Base-by-base conservation (phyloP, 1,140 invertebrate species). In the Alviniconcha marisindica region DNA sequence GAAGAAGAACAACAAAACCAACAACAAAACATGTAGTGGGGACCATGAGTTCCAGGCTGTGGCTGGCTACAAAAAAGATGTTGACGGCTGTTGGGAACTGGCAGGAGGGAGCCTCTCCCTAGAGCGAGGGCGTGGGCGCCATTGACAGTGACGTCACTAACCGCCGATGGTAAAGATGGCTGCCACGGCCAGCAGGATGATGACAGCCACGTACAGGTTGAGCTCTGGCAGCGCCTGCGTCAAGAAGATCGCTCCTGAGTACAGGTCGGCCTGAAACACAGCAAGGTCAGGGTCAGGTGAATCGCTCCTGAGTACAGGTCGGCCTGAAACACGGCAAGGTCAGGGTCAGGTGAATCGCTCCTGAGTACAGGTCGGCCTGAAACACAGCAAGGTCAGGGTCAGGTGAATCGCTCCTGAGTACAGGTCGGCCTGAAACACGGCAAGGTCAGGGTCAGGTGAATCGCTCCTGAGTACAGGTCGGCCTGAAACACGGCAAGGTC, bases 221-320 rank as follows among this genome's bases (percentile, higher is more conserved):
- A 91, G 92, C 31, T 91, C 90, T 42, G 94, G 90, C 60, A 63
- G 24, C 14, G 90, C 86, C 18, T 48, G 44, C 18, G 44, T 48
- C 44, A 48, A 18, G 44, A 48, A 48, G 44, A 48, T 48, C 31
- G 92, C 88, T 7, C 91, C 87, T 0, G 90, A 66, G 86, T 95
- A 95, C 14, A 95, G 83, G 85, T 94, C 92, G 81, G 90, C 92
- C 33, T 91, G 90, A 12, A 94, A 83, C n/a, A n/a, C n/a, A n/a
- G n/a, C 51, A 94, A 90, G 15, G 94, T 90, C 82, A 94, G 90
- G 36, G 94, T 91, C 81, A 95, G 94, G 88, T 95, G 95, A 7
- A 95, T 84, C 1, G 94, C 94, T 7, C 95, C 95, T 21, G 94
- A 94, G 87, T 94, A 95, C 80, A 95, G 88, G 89, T 95, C 95